A percentile compares a stretch with the other conserved stretches of the same genome.
These are phyloP conservation scores for Acleris holmiana DNA, from an alignment of 2,888 invertebrate genomes.

Conservation along the genomic window DNA sequence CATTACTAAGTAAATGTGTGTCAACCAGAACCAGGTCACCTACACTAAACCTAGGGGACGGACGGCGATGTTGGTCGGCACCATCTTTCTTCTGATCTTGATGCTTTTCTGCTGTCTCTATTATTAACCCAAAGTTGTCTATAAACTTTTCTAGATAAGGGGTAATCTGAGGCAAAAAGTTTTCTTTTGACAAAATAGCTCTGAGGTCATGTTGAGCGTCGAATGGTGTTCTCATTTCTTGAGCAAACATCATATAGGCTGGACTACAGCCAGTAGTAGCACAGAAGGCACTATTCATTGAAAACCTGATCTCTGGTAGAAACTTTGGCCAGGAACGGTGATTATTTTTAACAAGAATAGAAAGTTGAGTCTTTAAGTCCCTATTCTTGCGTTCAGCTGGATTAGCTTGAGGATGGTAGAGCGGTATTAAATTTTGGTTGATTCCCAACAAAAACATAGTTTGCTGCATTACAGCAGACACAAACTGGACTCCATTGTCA, in stretches of 20 bases:
- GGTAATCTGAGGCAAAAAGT: conserved; percentile 40
- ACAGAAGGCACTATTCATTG: conserved; percentile 44
- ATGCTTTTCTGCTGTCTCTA: background rate
- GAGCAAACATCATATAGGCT: conserved; percentile 47
- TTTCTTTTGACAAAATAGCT: conserved; percentile 31
- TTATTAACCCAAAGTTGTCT: conserved; percentile 9
- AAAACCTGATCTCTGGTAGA: conserved; percentile 45
- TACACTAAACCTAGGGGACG: too few species aligned
- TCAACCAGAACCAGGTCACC: too few species aligned
- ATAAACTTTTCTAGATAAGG: conserved; percentile 33
- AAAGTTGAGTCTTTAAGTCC: too few species aligned
- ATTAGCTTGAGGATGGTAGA: conserved; percentile 56
- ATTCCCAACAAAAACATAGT: conserved; percentile 38
- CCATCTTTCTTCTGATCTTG: too few species aligned
- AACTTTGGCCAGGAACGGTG: conserved; percentile 45
- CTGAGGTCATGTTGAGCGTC: conserved; percentile 38
- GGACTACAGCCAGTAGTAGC: conserved; percentile 42
- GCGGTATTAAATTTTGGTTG: conserved; percentile 43
- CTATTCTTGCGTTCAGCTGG: too few species aligned
- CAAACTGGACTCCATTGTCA: conserved; percentile 46
- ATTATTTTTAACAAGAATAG: conserved; percentile 43
- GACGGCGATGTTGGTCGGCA: too few species aligned
- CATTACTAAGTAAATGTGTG: too few species aligned
- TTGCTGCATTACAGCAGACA: conserved; percentile 44
- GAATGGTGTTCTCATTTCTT: too few species aligned